A percentile compares a stretch with the other conserved stretches of the same genome.
Evolutionary conservation across 1,140 invertebrate species (phyloP).

Genomic region (Chymomyza costata): DNA sequence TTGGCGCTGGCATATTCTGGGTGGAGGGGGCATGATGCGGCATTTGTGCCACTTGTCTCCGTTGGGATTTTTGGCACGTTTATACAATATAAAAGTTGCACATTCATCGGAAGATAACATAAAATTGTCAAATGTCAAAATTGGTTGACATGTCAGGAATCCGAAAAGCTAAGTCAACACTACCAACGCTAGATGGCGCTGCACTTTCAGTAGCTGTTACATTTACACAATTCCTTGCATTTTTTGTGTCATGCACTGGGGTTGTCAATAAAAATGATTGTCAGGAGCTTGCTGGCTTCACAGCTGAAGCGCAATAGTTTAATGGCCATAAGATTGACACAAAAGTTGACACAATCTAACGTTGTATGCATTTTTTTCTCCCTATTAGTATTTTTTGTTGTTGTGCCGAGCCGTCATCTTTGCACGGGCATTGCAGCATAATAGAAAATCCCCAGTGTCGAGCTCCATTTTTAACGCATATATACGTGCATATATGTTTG

Average conservation of each 20-base stretch:
- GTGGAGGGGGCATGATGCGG: too few species aligned
- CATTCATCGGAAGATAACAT: conserved; percentile 33
- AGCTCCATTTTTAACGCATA: too few species aligned
- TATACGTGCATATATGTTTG: too few species aligned
- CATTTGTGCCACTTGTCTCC: too few species aligned
- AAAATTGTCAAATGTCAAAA: conserved; percentile 34
- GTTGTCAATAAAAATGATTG: too few species aligned
- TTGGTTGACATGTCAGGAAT: conserved; percentile 21
- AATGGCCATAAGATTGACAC: conserved; percentile 59
- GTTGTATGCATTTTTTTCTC: conserved; percentile 15
- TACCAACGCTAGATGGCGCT: too few species aligned
- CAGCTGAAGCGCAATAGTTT: conserved; percentile 44
- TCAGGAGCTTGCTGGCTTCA: too few species aligned
- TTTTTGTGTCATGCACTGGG: too few species aligned
- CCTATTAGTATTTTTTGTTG: too few species aligned
- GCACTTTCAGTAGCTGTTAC: not conserved
- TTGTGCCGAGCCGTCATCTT: not conserved
- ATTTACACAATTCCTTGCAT: too few species aligned
- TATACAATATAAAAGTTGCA: conserved; percentile 2
- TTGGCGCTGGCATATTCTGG: too few species aligned
- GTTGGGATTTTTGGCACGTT: too few species aligned
- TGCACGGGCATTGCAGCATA: conserved; percentile 14
- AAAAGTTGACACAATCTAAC: conserved; percentile 48
- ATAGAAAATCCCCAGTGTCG: conserved; percentile 23
- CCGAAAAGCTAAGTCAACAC: conserved; percentile 20